Percentiles rank a stretch among this genome's conserved stretches.
phyloP scores from a whole-genome alignment of 2,797 vertebrate genomes.

The Pogonophryne albipinna region DNA sequence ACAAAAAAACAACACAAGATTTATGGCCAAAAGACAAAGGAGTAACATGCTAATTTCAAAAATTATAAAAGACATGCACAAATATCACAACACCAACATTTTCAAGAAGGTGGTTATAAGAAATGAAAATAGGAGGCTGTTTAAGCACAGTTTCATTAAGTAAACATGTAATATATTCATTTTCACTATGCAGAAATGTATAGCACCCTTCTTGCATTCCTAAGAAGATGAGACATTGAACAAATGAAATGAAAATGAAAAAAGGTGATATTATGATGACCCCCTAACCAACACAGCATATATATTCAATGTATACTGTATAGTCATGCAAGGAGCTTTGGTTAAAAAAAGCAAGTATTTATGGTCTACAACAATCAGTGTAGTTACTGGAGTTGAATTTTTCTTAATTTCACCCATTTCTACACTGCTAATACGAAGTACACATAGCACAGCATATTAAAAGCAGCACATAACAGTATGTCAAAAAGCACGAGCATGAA shows the following conservation, averaged over 20 bases:
- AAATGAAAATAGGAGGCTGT: too few species aligned
- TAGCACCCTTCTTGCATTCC: not conserved
- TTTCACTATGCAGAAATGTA: too few species aligned
- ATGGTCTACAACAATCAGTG: not conserved
- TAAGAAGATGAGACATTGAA: not conserved
- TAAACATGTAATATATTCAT: too few species aligned
- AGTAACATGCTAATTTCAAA: too few species aligned
- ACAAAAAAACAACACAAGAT: too few species aligned
- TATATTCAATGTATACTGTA: not conserved
- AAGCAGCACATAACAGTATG: not conserved
- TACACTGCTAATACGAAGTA: not conserved
- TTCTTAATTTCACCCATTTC: not conserved
- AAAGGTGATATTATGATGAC: not conserved
- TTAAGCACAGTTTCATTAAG: too few species aligned
- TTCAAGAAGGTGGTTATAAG: too few species aligned
- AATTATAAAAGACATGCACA: too few species aligned
- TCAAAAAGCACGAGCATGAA: not conserved
- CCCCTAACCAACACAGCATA: not conserved
- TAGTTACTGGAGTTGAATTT: not conserved
- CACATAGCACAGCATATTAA: not conserved
- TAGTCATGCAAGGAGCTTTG: not conserved
- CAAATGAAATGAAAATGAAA: too few species aligned
- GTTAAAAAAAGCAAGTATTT: too few species aligned
- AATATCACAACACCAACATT: too few species aligned
- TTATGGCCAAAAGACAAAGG: too few species aligned